Percentiles rank a stretch among this genome's conserved stretches.
Conservation (phyloP, 2,888 invertebrate species). For the Spilosoma lubricipeda region DNA sequence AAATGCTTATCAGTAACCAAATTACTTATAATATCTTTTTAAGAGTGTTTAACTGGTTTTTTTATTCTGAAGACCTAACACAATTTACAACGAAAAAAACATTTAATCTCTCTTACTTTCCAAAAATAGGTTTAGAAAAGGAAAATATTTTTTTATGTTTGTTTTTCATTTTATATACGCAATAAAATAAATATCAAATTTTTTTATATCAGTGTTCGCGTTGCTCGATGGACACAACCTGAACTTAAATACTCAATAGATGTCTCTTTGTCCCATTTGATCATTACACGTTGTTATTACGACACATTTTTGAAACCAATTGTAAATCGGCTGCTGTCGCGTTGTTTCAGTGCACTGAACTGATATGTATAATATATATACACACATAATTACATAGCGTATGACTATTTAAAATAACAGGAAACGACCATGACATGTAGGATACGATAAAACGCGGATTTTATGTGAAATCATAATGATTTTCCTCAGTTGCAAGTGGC, state of each 20-base stretch:
- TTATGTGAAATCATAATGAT: slow-evolving; percentile 64
- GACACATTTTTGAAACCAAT: slow-evolving; percentile 50
- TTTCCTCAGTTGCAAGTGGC: slow-evolving; percentile 59
- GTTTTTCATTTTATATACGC: too few species aligned
- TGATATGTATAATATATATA: background rate
- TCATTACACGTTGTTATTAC: slow-evolving; percentile 31
- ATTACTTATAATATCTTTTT: background rate
- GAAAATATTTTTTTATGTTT: too few species aligned
- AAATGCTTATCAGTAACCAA: background rate
- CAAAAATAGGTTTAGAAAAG: background rate
- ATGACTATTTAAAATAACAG: slow-evolving; percentile 63
- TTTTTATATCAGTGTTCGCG: background rate
- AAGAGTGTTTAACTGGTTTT: background rate
- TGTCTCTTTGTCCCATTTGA: slow-evolving; percentile 30
- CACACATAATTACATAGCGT: slow-evolving; percentile 24
- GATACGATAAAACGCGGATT: slow-evolving; percentile 80
- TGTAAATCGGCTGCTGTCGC: slow-evolving; percentile 61
- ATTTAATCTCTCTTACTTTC: background rate
- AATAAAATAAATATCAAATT: background rate
- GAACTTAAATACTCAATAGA: slow-evolving; percentile 29
- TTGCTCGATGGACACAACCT: slow-evolving; percentile 36
- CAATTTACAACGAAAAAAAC: background rate
- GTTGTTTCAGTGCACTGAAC: slow-evolving; percentile 41
- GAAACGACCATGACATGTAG: slow-evolving; percentile 74
- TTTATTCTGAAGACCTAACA: background rate